These are phyloP conservation scores for Phytoseiulus persimilis DNA, from an alignment of 2,888 invertebrate genomes.

Conservation along the genomic window DNA sequence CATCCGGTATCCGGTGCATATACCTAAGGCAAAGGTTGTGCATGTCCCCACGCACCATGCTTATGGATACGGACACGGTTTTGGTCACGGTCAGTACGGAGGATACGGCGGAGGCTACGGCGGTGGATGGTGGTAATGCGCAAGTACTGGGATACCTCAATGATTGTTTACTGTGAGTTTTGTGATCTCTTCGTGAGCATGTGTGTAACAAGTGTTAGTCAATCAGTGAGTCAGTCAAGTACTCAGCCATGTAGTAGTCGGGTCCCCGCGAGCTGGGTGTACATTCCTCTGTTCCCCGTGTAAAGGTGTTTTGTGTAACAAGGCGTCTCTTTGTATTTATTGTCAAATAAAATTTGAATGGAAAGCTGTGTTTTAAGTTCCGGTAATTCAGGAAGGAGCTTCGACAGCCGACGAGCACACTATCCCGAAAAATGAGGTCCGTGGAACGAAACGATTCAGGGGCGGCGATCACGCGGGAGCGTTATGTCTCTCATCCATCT, in stretches of 20 bases:
- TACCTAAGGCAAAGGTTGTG: background rate
- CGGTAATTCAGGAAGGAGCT: too few species aligned
- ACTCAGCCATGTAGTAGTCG: background rate
- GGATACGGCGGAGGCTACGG: background rate
- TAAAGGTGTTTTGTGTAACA: background rate
- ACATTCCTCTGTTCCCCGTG: background rate
- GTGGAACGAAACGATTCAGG: too few species aligned
- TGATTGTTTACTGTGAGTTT: background rate
- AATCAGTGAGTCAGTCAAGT: background rate
- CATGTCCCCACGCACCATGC: background rate
- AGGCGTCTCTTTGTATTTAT: background rate
- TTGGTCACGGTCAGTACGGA: background rate
- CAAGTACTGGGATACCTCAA: background rate
- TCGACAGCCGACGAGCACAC: too few species aligned
- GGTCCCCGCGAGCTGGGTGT: background rate
- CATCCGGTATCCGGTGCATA: background rate
- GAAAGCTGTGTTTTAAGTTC: too few species aligned
- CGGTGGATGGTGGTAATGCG: background rate
- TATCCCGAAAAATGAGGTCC: too few species aligned
- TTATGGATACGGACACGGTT: background rate
- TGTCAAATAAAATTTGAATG: background rate
- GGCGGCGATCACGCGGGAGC: too few species aligned
- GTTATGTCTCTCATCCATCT: too few species aligned
- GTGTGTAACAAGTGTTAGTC: background rate
- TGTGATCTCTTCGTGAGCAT: background rate